Conservation (phyloP, 2,797 vertebrate genomes). For the Menidia menidia region DNA sequence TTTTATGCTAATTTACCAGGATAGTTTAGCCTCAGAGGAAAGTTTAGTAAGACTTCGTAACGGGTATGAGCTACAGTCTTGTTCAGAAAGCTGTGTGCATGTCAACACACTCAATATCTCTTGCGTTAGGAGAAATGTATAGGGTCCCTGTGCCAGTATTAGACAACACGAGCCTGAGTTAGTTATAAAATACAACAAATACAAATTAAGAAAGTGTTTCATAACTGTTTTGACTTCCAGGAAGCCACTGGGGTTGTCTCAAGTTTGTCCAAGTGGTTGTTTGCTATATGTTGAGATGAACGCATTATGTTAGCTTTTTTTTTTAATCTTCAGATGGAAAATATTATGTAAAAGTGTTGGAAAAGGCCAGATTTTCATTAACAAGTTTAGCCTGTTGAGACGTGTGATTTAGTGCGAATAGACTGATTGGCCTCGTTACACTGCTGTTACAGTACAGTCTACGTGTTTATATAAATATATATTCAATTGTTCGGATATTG, state of each 20-base stretch:
- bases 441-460: slow-evolving; percentile 14
- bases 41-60: neutral
- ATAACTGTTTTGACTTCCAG: slow-evolving; percentile 17
- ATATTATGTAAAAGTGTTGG: neutral
- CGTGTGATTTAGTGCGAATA: slow-evolving; percentile 9
- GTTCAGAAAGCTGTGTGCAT: slow-evolving; percentile 45
- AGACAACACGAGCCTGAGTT: slow-evolving; percentile 26
- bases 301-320: neutral
- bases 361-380: neutral
- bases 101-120: slow-evolving; percentile 44
- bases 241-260: slow-evolving; percentile 6
- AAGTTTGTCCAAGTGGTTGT: neutral
- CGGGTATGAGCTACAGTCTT: slow-evolving; percentile 12
- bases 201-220: slow-evolving; percentile 10
- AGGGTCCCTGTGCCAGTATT: slow-evolving; percentile 51
- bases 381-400: neutral
- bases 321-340: neutral
- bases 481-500: slow-evolving; percentile 9
- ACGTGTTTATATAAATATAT: slow-evolving; percentile 18
- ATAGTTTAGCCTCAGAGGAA: slow-evolving; percentile 30
- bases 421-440: slow-evolving; percentile 9
- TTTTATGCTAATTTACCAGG: neutral
- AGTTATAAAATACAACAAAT: slow-evolving; percentile 14
- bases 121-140: slow-evolving; percentile 24
- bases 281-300: slow-evolving; percentile 3